Percentiles rank a stretch among this genome's conserved stretches.
These are phyloP conservation scores for Anisognathus igniventris DNA, from an alignment of 2,797 vertebrate species.

Conservation along the genomic window DNA sequence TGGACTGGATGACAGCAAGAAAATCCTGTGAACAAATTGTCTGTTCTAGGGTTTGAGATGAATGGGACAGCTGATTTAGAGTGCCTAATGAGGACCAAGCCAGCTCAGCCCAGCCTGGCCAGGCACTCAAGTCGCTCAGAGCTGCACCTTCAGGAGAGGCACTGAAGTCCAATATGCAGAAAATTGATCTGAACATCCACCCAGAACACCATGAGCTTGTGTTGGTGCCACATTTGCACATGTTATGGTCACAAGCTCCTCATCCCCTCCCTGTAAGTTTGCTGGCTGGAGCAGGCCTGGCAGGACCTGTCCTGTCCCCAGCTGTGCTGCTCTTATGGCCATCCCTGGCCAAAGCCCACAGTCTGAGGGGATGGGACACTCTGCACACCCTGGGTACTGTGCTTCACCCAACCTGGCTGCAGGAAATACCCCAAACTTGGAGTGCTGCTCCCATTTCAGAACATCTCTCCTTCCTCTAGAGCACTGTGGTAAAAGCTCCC, in stretches of 20 bases:
- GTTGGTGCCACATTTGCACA: background rate
- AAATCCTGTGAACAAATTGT: background rate
- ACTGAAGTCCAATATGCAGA: fast-evolving
- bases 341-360: fast-evolving
- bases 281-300: background rate
- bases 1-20: background rate
- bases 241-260: background rate
- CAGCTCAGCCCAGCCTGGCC: background rate
- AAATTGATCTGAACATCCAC: background rate
- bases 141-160: background rate
- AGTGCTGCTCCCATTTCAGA: background rate
- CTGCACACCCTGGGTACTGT: background rate
- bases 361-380: background rate
- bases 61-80: background rate
- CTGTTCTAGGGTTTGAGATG: background rate
- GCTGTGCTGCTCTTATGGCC: background rate
- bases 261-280: background rate
- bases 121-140: background rate
- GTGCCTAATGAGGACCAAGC: background rate
- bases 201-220: background rate
- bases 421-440: background rate
- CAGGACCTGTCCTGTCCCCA: background rate
- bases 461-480: background rate
- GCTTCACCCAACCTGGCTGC: background rate
- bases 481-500: background rate